These are phyloP conservation scores for Scomber colias DNA, from an alignment of 2,113 vertebrate species.

Conservation along the genomic window DNA sequence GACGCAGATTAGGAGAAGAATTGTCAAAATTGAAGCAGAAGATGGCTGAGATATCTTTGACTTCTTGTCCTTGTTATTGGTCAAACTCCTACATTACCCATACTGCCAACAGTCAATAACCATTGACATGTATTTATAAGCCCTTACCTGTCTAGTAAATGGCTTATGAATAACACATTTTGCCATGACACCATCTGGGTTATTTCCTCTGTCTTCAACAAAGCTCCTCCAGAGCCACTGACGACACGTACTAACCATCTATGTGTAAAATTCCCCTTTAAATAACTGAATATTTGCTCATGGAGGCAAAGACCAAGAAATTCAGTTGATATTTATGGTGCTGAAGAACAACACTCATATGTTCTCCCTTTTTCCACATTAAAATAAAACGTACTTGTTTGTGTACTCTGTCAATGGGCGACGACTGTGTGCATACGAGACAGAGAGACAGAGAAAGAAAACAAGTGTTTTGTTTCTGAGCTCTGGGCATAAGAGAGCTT, in stretches of 20 bases:
- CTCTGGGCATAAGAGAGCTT: slow-evolving; percentile 57
- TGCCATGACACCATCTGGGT: background rate
- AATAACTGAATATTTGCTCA: slow-evolving; percentile 2
- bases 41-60: background rate
- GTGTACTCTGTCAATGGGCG: slow-evolving; percentile 29
- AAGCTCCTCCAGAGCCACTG: slow-evolving; percentile 1
- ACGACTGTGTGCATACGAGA: slow-evolving; percentile 25
- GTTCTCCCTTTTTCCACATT: slow-evolving; percentile 2
- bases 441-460: slow-evolving; percentile 67
- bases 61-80: background rate
- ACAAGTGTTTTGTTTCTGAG: slow-evolving; percentile 70
- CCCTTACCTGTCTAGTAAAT: background rate
- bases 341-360: background rate
- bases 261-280: background rate
- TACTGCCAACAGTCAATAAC: background rate
- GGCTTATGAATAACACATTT: background rate
- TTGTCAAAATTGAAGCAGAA: too few relatives aligned
- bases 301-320: slow-evolving; percentile 3
- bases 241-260: background rate
- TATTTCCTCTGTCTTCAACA: background rate
- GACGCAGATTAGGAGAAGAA: background rate
- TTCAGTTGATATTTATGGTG: background rate
- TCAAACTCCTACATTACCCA: background rate
- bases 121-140: background rate
- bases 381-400: slow-evolving; percentile 16